These are phyloP conservation scores for Zonotrichia leucophrys DNA, from an alignment of 2,113 vertebrate genomes.

Conservation along the genomic window DNA sequence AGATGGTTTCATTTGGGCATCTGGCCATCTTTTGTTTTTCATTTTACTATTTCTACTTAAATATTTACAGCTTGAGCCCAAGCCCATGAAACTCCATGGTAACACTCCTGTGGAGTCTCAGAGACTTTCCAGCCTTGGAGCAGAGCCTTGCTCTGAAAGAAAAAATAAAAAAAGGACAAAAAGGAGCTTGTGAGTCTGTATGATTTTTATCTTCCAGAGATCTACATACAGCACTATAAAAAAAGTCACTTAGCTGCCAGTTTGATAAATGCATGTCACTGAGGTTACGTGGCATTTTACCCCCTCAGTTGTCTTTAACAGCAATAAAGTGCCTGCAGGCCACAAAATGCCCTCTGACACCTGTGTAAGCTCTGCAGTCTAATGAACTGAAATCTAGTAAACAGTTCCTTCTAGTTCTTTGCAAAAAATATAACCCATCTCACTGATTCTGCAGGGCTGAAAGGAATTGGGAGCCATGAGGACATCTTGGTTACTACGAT, in stretches of 20 bases:
- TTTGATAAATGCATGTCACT: constrained; percentile 31
- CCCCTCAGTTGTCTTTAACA: constrained; percentile 9
- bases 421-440: not conserved
- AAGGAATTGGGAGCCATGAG: not conserved
- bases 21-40: constrained; percentile 37
- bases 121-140: constrained; percentile 1
- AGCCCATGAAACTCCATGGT: constrained; percentile 30
- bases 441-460: not conserved
- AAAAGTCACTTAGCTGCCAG: not conserved
- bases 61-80: not conserved
- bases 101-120: constrained; percentile 3
- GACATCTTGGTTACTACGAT: not conserved
- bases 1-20: not conserved
- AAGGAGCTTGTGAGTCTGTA: not conserved
- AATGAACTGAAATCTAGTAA: constrained; percentile 1
- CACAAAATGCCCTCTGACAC: constrained; percentile 35
- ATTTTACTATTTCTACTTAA: constrained; percentile 35
- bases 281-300: not conserved
- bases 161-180: not conserved
- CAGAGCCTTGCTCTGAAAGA: not conserved
- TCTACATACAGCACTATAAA: not conserved
- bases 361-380: not conserved
- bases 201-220: not conserved
- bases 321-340: constrained; percentile 24
- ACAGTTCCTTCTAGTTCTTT: not conserved